These are phyloP conservation scores for Drosophila melanocephala DNA, from an alignment of 2,888 invertebrate genomes.

Conservation along the genomic window DNA sequence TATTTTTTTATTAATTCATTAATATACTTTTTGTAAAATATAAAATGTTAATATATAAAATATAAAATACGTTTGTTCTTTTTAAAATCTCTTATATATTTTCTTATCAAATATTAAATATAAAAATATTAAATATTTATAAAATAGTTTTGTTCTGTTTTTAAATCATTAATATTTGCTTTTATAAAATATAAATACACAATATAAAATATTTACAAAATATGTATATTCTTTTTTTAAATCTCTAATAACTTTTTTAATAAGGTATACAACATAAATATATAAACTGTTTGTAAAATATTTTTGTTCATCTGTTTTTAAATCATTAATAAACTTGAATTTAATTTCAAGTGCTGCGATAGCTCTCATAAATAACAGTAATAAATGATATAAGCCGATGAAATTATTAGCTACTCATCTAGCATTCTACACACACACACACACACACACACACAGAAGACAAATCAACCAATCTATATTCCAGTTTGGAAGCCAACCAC, in stretches of 20 bases:
- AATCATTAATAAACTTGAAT: constrained; percentile 1
- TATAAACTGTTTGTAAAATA: background rate
- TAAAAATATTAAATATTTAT: no score
- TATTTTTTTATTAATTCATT: background rate
- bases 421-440: constrained; percentile 35
- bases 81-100: background rate
- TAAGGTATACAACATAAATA: background rate
- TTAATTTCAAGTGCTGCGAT: background rate
- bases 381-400: constrained; percentile 12
- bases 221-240: background rate
- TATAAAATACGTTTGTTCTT: background rate
- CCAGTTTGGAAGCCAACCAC: constrained; percentile 58
- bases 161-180: no score
- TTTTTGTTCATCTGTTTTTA: background rate
- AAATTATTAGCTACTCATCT: constrained; percentile 16
- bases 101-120: background rate
- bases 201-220: background rate
- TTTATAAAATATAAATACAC: background rate
- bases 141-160: no score
- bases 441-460: background rate
- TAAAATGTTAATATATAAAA: no score
- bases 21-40: background rate
- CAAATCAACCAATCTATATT: constrained; percentile 55
- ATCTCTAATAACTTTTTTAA: background rate
- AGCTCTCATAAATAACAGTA: constrained; percentile 40